Evolutionary conservation across 2,888 invertebrate species (phyloP), one percentile per base, ranked within the genome.

Genomic region (Tanypteryx hageni): DNA sequence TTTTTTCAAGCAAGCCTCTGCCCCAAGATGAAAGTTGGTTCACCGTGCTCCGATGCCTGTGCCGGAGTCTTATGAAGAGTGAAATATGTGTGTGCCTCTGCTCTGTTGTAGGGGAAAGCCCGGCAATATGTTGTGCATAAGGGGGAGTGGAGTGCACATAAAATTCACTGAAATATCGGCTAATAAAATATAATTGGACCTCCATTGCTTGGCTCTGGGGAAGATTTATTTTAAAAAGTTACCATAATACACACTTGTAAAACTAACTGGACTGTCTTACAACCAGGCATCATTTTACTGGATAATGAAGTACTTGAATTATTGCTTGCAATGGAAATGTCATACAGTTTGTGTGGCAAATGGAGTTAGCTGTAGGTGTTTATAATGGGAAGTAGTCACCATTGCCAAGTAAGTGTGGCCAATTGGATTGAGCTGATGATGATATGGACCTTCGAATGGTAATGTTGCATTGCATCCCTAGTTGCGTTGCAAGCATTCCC

Each of bases 91-190:
- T 86, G 82, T 83, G 83, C 27, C 56, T 83, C 57, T 57, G 57
- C 64, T 89, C 64, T 89, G 89, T 89, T 89, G 61, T 89, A 64
- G 89, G 89, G 89, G 89, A 89, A 89, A 89, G 89, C 89, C 89
- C 64, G 64, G 89, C 89, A 89, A 89, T 61, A 56, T 83, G 44
- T 22, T 68, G 64, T 59, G 89, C 89, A 89, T 83, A 64, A 89
- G 89, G 89, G 89, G 89, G 68, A 89, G 89, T 89, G 89, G 44
- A 89, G 44, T 89, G 89, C 89, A 89, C 64, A 64, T 89, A 64
- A n/a, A 27, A 89, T 89, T 76, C 44, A 44, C 44, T 89, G 64
- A 89, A 64, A 89, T 44, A 11, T 86, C 64, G 14, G 89, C 89
- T 31, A 18, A 44, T 10, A 13, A 89, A n/a, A 61, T 22, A 44